A percentile compares a stretch with the other conserved stretches of the same genome.
Evolutionary conservation across 2,888 invertebrate genomes (phyloP).

Genomic region (Calephelis perditalis): DNA sequence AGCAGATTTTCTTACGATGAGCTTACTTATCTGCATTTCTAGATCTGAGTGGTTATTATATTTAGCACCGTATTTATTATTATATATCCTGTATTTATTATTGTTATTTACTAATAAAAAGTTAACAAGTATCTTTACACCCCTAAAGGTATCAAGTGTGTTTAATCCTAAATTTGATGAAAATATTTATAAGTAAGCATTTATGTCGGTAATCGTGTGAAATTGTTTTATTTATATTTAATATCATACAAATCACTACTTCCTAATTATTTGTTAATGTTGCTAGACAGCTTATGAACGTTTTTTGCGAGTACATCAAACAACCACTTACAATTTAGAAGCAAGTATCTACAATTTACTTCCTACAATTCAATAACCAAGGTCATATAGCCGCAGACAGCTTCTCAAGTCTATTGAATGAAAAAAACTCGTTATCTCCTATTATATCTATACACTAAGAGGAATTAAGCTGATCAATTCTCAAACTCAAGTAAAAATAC

Average conservation of each 20-base stretch:
- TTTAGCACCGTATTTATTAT: too few relatives aligned
- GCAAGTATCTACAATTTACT: conserved; percentile 74
- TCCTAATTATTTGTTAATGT: conserved; percentile 38
- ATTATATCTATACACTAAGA: conserved; percentile 39
- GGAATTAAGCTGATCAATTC: conserved; percentile 18
- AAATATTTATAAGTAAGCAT: conserved; percentile 3
- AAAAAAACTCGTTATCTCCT: conserved; percentile 60
- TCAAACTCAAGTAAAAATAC: not conserved
- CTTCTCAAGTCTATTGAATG: conserved; percentile 67
- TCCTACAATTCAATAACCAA: conserved; percentile 78
- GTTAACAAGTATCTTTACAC: too few relatives aligned
- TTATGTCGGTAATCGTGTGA: conserved; percentile 3
- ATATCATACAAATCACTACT: conserved; percentile 26
- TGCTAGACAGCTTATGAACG: conserved; percentile 52
- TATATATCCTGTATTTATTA: too few relatives aligned
- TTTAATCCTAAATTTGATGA: too few relatives aligned
- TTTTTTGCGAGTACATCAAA: conserved; percentile 75
- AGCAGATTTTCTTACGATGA: too few relatives aligned
- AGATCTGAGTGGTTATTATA: too few relatives aligned
- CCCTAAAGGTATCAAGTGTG: too few relatives aligned
- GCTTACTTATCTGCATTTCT: too few relatives aligned
- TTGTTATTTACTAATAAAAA: too few relatives aligned
- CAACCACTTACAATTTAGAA: conserved; percentile 75
- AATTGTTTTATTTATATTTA: conserved; percentile 14
- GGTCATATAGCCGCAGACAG: conserved; percentile 70